phyloP scores from a whole-genome alignment of 2,888 invertebrate genomes.

The Stenurella melanura region DNA sequence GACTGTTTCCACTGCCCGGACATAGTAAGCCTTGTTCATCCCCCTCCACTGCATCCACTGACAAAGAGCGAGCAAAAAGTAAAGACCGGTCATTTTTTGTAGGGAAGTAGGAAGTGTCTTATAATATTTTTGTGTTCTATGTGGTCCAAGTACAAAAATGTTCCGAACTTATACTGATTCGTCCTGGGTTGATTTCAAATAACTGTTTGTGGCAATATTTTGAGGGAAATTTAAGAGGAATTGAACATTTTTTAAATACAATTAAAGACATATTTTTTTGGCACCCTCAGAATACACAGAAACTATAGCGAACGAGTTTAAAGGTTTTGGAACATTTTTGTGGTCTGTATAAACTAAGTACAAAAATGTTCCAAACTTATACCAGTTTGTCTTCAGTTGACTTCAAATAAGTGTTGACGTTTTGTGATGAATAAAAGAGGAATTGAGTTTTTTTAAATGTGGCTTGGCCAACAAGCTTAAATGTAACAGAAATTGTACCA shows the following conservation, averaged over 20 bases:
- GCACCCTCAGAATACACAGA: too few species aligned
- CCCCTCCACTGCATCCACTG: too few species aligned
- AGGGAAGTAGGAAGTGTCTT: too few species aligned
- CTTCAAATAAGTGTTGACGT: conserved; percentile 3
- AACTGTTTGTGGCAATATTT: background rate
- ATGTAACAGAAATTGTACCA: background rate
- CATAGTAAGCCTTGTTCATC: too few species aligned
- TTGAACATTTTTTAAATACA: background rate
- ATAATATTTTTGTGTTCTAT: background rate
- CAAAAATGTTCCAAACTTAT: background rate
- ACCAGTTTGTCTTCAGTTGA: background rate
- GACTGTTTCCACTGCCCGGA: too few species aligned
- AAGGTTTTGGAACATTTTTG: background rate
- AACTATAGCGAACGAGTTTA: too few species aligned
- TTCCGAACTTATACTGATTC: background rate
- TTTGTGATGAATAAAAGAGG: background rate
- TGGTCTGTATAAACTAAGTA: background rate
- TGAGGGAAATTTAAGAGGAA: background rate
- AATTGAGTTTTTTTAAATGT: background rate
- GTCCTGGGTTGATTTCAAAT: background rate
- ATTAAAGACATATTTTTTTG: too few species aligned
- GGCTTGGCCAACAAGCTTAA: background rate
- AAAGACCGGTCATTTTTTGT: too few species aligned
- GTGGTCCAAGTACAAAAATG: background rate
- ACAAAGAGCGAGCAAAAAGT: too few species aligned